Percentiles rank a stretch among this genome's conserved stretches.
Evolutionary conservation across 2,797 vertebrate genomes (phyloP).

Genomic region (Ptychadena robeensis): DNA sequence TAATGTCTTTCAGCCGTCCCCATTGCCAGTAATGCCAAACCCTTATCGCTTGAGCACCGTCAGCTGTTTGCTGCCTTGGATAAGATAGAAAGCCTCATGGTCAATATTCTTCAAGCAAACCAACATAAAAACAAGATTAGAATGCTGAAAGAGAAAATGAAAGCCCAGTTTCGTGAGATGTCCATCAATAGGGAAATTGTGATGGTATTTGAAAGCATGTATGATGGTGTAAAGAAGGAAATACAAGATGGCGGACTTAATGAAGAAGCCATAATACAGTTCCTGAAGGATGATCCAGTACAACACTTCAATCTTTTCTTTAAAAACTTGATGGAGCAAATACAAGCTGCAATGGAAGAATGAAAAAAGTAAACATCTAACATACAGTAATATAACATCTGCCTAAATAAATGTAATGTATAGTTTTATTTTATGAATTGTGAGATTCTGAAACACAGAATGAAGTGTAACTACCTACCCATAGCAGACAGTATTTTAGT

Average conservation of each 20-base stretch:
- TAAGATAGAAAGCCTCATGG: neutral
- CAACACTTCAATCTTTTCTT: no score
- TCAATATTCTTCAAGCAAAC: neutral
- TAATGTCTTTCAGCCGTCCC: neutral
- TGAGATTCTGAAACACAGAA: no score
- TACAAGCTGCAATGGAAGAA: no score
- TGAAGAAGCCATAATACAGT: neutral
- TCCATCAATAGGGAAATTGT: neutral
- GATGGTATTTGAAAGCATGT: no score
- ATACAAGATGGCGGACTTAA: neutral
- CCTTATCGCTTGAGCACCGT: neutral
- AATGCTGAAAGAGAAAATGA: neutral
- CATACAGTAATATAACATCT: no score
- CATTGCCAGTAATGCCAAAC: neutral
- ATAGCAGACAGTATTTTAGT: no score
- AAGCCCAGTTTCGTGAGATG: neutral
- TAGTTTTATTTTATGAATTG: no score
- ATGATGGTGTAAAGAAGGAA: neutral
- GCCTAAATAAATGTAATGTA: no score
- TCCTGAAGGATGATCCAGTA: neutral
- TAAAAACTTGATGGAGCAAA: no score
- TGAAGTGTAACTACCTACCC: no score
- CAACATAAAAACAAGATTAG: neutral
- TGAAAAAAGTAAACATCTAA: no score
- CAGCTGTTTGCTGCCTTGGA: neutral